A percentile compares a stretch with the other conserved stretches of the same genome.
Evolutionary conservation across 2,797 vertebrate species (phyloP).

Genomic region (Emydoidea blandingii): DNA sequence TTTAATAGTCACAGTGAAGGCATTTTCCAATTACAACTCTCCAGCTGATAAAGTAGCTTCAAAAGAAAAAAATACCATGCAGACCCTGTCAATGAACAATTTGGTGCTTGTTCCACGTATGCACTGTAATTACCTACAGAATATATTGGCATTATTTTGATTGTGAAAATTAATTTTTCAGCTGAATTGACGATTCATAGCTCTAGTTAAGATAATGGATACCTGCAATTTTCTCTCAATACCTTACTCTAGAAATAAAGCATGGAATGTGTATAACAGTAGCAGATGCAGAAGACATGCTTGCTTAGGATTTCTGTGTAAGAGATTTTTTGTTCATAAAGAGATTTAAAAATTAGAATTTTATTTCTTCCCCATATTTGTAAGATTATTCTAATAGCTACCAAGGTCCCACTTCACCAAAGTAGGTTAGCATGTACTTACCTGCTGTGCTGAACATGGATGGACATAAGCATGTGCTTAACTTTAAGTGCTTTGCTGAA

Average conservation of each 20-base stretch:
- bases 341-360: not conserved
- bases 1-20: not conserved
- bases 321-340: not conserved
- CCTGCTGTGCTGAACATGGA: not conserved
- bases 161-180: conserved; percentile 30
- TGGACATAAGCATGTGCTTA: not conserved
- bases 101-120: not conserved
- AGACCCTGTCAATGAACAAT: not conserved
- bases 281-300: not conserved
- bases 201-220: conserved; percentile 6
- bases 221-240: conserved; percentile 5
- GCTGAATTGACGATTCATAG: not conserved
- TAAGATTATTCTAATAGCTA: not conserved
- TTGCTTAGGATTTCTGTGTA: not conserved
- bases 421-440: not conserved
- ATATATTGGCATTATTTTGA: conserved; percentile 29
- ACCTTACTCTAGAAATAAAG: not conserved
- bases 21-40: not conserved
- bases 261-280: not conserved
- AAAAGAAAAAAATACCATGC: not conserved
- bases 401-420: not conserved
- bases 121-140: not conserved
- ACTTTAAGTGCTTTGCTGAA: not conserved
- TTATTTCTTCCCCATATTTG: not conserved
- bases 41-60: not conserved